Conservation (phyloP, 2,113 vertebrate species). For the Athene cunicularia region DNA sequence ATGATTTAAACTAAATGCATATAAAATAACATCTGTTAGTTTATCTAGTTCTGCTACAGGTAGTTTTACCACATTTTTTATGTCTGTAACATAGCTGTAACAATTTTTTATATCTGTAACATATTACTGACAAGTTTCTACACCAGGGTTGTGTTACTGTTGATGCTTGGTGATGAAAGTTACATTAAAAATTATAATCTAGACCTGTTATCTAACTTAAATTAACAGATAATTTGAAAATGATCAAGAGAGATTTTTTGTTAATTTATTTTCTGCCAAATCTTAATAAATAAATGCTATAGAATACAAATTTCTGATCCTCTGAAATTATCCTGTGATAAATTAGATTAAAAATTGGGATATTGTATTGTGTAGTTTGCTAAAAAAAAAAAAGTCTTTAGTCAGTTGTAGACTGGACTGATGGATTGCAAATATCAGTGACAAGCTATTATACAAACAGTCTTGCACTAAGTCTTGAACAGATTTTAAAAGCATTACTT, state of each 20-base stretch:
- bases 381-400: not conserved
- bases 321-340: not conserved
- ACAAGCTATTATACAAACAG: not conserved
- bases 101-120: not conserved
- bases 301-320: not conserved
- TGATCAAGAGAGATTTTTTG: not conserved
- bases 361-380: not conserved
- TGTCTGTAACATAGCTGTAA: not conserved
- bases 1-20: not conserved
- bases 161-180: not conserved
- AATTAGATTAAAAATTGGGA: not conserved
- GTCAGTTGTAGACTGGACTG: not conserved
- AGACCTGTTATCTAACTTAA: not conserved
- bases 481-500: not conserved
- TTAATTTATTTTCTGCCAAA: not conserved
- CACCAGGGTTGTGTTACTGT: not conserved
- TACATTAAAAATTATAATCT: not conserved
- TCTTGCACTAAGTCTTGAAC: not conserved
- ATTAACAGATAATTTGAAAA: not conserved
- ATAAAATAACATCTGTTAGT: not conserved
- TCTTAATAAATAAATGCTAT: not conserved
- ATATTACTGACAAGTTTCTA: not conserved
- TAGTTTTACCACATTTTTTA: not conserved
- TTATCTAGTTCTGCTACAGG: not conserved
- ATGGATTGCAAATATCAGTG: not conserved